phyloP scores from a whole-genome alignment of 2,888 invertebrate genomes.

The Glaucopsyche alexis region DNA sequence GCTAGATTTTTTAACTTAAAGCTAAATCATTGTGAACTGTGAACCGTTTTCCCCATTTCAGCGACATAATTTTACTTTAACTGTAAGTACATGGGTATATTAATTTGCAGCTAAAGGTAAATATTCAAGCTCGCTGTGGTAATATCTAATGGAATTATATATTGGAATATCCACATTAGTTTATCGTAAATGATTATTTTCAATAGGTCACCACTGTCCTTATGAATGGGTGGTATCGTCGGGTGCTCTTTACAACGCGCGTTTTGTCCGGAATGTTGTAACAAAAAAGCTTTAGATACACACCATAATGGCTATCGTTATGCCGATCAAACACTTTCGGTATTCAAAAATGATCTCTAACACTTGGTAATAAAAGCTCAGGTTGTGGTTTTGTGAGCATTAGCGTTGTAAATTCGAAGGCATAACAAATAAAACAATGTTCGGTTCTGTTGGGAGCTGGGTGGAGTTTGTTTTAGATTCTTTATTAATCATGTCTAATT shows the following conservation, averaged over 20 bases:
- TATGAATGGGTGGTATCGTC: constrained; percentile 80
- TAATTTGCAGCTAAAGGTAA: no score
- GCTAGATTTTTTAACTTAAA: no score
- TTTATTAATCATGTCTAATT: constrained; percentile 79
- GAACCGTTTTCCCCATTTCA: no score
- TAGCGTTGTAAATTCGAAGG: constrained; percentile 39
- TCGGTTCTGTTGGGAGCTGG: constrained; percentile 66
- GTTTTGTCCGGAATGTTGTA: constrained; percentile 78
- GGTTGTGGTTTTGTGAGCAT: constrained; percentile 28
- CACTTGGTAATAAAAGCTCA: constrained; percentile 39
- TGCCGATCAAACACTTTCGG: constrained; percentile 42
- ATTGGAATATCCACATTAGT: constrained; percentile 52
- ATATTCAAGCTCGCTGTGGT: no score
- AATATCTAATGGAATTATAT: background rate
- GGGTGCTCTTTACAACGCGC: constrained; percentile 77
- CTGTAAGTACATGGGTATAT: no score
- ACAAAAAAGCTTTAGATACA: constrained; percentile 78
- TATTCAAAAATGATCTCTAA: constrained; percentile 44
- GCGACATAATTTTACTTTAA: no score
- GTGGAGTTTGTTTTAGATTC: constrained; percentile 72
- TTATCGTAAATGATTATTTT: constrained; percentile 57
- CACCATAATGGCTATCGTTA: constrained; percentile 62
- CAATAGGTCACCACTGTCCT: constrained; percentile 78
- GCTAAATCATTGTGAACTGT: no score
- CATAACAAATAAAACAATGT: constrained; percentile 66